These are phyloP conservation scores for Enteromius unitaeniatus DNA, from an alignment of 2,797 vertebrate species.

Conservation along the genomic window DNA sequence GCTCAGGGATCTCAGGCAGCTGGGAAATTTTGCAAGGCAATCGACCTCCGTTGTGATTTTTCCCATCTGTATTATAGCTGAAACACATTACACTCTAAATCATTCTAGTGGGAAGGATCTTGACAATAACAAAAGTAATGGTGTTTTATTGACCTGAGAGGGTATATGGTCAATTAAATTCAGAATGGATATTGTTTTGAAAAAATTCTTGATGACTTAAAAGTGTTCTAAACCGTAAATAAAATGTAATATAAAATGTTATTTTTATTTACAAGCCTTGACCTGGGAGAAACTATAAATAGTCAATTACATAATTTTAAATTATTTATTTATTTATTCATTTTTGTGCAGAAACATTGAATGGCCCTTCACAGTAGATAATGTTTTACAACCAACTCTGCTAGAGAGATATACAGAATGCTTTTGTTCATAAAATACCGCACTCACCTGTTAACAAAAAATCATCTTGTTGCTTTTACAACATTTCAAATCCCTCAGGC, in stretches of 20 bases:
- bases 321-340: too few relatives aligned
- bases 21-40: conserved; percentile 29
- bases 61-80: conserved; percentile 25
- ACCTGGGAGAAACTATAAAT: not conserved
- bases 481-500: not conserved
- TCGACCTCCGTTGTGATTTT: conserved; percentile 11
- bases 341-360: too few relatives aligned
- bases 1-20: conserved; percentile 27
- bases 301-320: not conserved
- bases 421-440: not conserved
- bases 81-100: not conserved
- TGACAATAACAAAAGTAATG: conserved; percentile 4
- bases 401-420: not conserved
- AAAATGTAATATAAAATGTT: not conserved
- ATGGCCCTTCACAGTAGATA: not conserved
- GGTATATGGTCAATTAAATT: conserved; percentile 1
- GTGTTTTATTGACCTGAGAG: conserved; percentile 9
- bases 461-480: not conserved
- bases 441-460: not conserved
- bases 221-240: not conserved
- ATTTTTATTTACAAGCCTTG: not conserved
- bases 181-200: not conserved
- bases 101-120: not conserved
- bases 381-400: not conserved
- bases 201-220: not conserved